Evolutionary conservation across 2,888 invertebrate species (phyloP).

Genomic region (Cenopis cana): DNA sequence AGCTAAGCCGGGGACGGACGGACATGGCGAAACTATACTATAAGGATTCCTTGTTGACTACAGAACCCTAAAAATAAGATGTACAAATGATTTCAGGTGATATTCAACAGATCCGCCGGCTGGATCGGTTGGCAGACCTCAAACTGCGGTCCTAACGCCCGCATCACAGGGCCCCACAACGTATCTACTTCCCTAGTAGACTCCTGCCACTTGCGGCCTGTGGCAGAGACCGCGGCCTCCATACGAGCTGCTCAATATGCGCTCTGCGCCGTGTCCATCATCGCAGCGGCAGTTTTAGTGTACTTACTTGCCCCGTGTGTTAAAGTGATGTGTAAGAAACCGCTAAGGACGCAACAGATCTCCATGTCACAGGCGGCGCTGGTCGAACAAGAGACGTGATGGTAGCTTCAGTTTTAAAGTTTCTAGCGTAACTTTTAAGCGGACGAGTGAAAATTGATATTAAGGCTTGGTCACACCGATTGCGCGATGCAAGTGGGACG

Average conservation of each 20-base stretch:
- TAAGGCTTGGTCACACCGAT: too few species aligned
- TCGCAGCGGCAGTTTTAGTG: conserved; percentile 66
- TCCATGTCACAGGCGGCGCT: conserved; percentile 73
- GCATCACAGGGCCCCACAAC: conserved; percentile 73
- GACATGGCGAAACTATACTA: too few species aligned
- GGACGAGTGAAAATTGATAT: too few species aligned
- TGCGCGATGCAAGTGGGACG: too few species aligned
- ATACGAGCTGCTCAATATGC: conserved; percentile 76
- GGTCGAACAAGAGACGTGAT: conserved; percentile 64
- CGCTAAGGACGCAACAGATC: conserved; percentile 63
- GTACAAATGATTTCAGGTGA: conserved; percentile 61
- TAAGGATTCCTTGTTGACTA: too few species aligned
- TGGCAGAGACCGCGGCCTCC: conserved; percentile 62
- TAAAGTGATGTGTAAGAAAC: conserved; percentile 61
- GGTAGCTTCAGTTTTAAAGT: conserved; percentile 19
- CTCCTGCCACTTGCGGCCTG: conserved; percentile 59
- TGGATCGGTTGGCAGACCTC: conserved; percentile 78
- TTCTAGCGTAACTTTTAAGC: too few species aligned
- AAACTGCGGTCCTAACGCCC: conserved; percentile 71
- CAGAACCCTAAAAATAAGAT: neutral
- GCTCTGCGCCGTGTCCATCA: conserved; percentile 66
- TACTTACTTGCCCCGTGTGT: conserved; percentile 73
- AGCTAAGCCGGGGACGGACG: too few species aligned
- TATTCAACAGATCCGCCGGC: conserved; percentile 78
- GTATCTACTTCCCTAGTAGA: conserved; percentile 58